Percentiles rank a stretch among this genome's conserved stretches.
These are phyloP conservation scores for Karalla daura DNA, from an alignment of 2,797 vertebrate species.

Conservation along the genomic window DNA sequence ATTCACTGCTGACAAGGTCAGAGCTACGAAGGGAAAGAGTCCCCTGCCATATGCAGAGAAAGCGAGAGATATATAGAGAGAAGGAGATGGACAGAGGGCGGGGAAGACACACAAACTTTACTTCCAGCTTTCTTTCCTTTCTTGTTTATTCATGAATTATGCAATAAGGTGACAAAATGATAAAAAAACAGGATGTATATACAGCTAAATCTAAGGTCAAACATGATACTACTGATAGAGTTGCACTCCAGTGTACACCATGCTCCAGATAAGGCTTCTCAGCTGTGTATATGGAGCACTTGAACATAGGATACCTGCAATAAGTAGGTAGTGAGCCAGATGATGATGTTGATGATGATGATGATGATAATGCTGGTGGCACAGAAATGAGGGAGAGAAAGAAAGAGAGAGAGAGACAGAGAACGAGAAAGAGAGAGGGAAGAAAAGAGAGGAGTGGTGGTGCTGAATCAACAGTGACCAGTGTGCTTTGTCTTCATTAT, in stretches of 20 bases:
- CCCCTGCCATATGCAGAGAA: constrained; percentile 82
- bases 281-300: background rate
- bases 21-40: constrained; percentile 83
- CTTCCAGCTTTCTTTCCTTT: constrained; percentile 22
- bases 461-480: constrained; percentile 95
- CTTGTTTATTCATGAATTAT: constrained; percentile 4
- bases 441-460: constrained; percentile 53
- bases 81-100: constrained; percentile 64
- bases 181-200: background rate
- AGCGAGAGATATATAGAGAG: constrained; percentile 51
- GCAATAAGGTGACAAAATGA: background rate
- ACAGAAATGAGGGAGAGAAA: constrained; percentile 39
- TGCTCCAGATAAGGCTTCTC: background rate
- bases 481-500: constrained; percentile 94
- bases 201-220: background rate
- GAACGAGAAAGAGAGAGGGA: constrained; percentile 25
- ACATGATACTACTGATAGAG: background rate
- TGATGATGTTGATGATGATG: constrained; percentile 54
- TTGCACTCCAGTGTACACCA: background rate
- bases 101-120: constrained; percentile 51
- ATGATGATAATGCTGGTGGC: constrained; percentile 48
- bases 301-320: constrained; percentile 24
- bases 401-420: constrained; percentile 10
- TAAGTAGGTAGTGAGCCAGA: constrained; percentile 28
- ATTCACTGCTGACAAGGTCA: constrained; percentile 90